Percentiles rank a stretch among this genome's conserved stretches.
phyloP scores from a whole-genome alignment of 2,888 invertebrate species.

The Therioaphis trifolii region DNA sequence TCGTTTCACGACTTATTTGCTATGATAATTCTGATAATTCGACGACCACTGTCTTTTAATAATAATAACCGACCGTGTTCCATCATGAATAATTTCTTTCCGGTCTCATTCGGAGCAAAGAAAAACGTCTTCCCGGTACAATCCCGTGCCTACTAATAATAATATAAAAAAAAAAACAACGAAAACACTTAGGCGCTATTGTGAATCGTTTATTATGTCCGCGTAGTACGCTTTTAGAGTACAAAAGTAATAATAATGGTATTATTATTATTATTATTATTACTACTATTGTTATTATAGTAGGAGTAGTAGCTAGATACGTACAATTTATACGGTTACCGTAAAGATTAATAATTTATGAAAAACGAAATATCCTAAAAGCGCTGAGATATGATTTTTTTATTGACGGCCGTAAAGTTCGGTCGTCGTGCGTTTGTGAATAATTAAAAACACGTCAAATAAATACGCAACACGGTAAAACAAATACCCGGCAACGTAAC shows the following conservation, averaged over 20 bases:
- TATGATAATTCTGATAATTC: neutral
- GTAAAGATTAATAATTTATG: neutral
- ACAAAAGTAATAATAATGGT: too few species aligned
- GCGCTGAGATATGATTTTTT: neutral
- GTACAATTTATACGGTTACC: neutral
- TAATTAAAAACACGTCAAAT: neutral
- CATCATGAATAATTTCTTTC: neutral
- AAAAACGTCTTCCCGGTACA: neutral
- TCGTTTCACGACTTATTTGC: constrained; percentile 12
- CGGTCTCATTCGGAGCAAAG: neutral
- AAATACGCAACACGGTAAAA: neutral
- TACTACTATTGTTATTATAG: too few species aligned
- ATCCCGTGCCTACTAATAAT: neutral
- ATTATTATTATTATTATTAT: too few species aligned
- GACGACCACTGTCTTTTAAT: neutral
- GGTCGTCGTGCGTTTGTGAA: neutral
- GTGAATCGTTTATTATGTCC: neutral
- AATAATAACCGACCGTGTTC: neutral
- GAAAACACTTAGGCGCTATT: neutral
- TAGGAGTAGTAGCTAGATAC: neutral
- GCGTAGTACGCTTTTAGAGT: too few species aligned
- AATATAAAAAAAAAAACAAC: neutral
- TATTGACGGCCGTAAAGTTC: neutral
- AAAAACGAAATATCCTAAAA: neutral
- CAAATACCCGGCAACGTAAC: neutral